phyloP scores from a whole-genome alignment of 2,797 vertebrate species.

The Amniataba percoides region DNA sequence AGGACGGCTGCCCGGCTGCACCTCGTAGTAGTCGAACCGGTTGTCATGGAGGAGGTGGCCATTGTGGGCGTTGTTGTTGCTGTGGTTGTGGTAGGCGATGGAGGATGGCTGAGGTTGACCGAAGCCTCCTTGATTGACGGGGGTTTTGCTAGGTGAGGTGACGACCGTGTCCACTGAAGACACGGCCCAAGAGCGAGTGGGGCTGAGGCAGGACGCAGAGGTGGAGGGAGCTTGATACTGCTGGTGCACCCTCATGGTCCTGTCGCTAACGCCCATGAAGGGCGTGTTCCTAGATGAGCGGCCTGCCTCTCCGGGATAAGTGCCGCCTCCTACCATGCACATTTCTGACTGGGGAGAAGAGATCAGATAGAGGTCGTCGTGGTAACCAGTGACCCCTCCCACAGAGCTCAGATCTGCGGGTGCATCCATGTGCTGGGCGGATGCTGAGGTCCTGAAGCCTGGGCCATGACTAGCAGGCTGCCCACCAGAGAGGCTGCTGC shows the following conservation, averaged over 20 bases:
- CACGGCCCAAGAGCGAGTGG: conserved; percentile 95
- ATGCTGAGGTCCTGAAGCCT: conserved; percentile 91
- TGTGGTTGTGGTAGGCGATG: conserved; percentile 98
- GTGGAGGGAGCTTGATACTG: conserved; percentile 85
- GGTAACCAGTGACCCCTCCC: conserved; percentile 83
- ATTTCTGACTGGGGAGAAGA: conserved; percentile 89
- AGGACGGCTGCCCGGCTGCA: conserved; percentile 82
- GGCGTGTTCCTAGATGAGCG: conserved; percentile 92
- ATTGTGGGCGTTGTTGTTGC: conserved; percentile 99
- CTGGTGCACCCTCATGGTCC: conserved; percentile 93
- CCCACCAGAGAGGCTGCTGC: conserved; percentile 89
- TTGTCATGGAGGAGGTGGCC: conserved; percentile 92
- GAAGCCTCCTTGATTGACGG: conserved; percentile 74
- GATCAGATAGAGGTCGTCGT: conserved; percentile 91
- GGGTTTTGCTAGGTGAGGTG: conserved; percentile 88
- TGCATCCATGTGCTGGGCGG: conserved; percentile 93
- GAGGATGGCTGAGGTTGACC: conserved; percentile 82
- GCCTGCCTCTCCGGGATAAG: conserved; percentile 92
- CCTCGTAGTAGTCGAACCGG: conserved; percentile 82
- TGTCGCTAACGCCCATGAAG: conserved; percentile 97
- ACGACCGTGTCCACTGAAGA: conserved; percentile 96
- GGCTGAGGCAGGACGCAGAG: conserved; percentile 72
- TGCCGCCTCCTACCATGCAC: conserved; percentile 79
- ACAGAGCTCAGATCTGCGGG: conserved; percentile 90
- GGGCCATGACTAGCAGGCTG: conserved; percentile 85